These are phyloP conservation scores for Rissa tridactyla DNA, from an alignment of 2,113 vertebrate genomes.

Conservation along the genomic window DNA sequence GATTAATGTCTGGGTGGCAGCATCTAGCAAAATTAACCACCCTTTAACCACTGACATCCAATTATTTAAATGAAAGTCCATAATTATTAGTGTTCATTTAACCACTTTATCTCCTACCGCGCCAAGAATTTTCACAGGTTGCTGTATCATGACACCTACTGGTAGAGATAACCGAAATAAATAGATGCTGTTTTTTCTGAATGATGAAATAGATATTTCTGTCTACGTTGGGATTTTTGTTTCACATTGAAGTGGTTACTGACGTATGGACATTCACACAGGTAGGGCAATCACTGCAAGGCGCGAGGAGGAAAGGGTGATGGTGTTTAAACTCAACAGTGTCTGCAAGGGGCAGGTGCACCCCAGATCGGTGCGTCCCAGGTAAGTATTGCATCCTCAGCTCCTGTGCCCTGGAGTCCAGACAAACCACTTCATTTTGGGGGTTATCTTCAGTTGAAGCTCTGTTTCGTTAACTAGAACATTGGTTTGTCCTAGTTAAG, in stretches of 20 bases:
- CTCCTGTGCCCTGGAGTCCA: background rate
- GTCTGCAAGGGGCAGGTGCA: background rate
- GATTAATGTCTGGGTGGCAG: background rate
- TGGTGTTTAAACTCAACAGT: background rate
- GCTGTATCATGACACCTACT: conserved; percentile 72
- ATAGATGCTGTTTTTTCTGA: background rate
- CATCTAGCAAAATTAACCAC: background rate
- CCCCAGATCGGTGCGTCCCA: background rate
- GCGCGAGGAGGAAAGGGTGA: background rate
- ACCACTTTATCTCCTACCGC: background rate
- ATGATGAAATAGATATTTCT: background rate
- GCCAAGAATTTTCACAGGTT: conserved; percentile 53
- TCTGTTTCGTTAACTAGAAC: background rate
- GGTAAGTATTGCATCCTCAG: background rate
- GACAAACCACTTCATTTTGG: background rate
- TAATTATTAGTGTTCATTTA: conserved; percentile 12
- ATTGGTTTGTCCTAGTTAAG: background rate
- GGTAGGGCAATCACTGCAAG: background rate
- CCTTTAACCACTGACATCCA: background rate
- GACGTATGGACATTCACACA: fast-evolving
- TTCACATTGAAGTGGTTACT: background rate
- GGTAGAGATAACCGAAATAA: conserved; percentile 44
- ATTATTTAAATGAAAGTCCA: background rate
- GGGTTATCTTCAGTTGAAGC: background rate
- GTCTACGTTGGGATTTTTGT: background rate